Base-by-base conservation (phyloP, 2,888 invertebrate species). In the Anorthoa munda region DNA sequence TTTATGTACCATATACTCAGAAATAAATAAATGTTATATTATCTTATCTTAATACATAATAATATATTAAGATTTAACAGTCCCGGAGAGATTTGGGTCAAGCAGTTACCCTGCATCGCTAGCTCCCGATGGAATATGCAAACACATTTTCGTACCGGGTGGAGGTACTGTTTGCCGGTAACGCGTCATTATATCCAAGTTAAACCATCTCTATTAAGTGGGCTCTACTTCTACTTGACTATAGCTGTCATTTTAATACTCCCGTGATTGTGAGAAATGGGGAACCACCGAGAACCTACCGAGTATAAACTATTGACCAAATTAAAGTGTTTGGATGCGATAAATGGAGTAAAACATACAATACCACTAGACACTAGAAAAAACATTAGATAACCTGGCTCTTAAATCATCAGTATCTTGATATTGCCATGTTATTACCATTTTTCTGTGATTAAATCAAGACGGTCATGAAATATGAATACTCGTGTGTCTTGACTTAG, bases 121-220 rank as follows among this genome's bases (percentile, higher is more conserved):
- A 65, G 17, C 12, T 56, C 67, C 48, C 73, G 4, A 18, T 23
- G 55, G 73, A 55, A 55, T 73, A 73, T 7, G 50, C 46, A 65
- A 55, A 55, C 23, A 18, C 51, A 53, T 45, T 58, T 50, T 13
- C n/a, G 48, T 7, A 26, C 2, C 17, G 21, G 2, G 17, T 13
- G 45, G 46, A 58, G 39, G 5, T 46, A 7, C 66, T 17, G 39
- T 58, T 50, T 50, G 18, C 56, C 7, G 13, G 17, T 77, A 23
- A 69, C n/a, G 26, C n/a, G 26, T 26, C 4, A 48, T 76, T 48
- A 55, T 17, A 23, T 46, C 61, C 7, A 7, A 18, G 4, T 71
- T 55, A 72, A 53, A 46, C 45, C 4, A 50, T 23, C 4, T 17
- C n/a, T 48, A 39, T 11, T 23, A 48, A 58, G 23, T 11, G 5